Base-by-base conservation (phyloP, 1,140 invertebrate species). In the Globodera rostochiensis region DNA sequence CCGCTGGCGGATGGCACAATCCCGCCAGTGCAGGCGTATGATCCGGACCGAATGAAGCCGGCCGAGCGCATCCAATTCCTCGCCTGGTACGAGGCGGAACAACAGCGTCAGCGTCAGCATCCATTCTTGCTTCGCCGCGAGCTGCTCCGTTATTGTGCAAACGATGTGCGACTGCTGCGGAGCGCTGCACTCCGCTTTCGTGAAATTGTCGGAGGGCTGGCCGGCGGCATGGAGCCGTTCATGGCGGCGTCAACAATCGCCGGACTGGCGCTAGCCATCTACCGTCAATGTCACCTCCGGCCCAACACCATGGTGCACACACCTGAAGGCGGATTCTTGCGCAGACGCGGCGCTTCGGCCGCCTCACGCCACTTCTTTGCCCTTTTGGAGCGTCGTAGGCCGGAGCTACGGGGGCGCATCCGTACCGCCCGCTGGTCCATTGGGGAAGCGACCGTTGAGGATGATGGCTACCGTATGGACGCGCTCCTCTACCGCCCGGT, bases 1-100 rank as follows among this genome's bases (percentile, higher is more conserved):
- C n/a, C 11, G 36, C 36, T 19, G 21, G 36, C 15, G 19, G 64
- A 11, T 3, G 25, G 25, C 25, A 25, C 25, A 25, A 4, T 79
- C 9, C 77, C 77, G 4, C 77, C 74, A n/a, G 5, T 75, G 15
- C 4, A 79, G 13, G 25, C 15, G 36, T 79, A 79, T n/a, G 45
- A 79, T 21, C 74, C 77, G 25, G 9, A 79, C 15, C 53, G 53
- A 1, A 47, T n/a, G 66, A 75, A n/a, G n/a, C n/a, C 9, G 9
- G 66, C 4, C 6, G 53, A 73, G 19, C 45, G 77, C 4, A 6
- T 6, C 21, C n/a, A 70, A 9, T 47, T 79, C 19, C 67, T 19
- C 4, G 13, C 21, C 36, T 79, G 77, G 77, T 69, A 74, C 19
- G 13, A 6, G 9, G 49, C 49, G 6, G 49, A 50, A 11, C 49